phyloP scores from a whole-genome alignment of 2,888 invertebrate species.

The Deroplatys truncata region DNA sequence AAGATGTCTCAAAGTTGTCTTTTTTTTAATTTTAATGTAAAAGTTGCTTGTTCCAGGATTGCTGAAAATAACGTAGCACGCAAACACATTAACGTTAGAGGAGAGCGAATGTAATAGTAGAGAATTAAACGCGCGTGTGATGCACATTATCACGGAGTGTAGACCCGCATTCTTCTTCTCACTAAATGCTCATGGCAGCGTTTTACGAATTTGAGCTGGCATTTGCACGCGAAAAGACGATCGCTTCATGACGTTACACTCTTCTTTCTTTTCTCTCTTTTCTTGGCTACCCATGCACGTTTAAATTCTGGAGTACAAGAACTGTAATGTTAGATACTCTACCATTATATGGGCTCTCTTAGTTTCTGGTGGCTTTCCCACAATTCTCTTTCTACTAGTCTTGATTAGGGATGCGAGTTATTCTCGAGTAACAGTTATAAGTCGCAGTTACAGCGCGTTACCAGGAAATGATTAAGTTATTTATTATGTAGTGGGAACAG shows the following conservation, averaged over 20 bases:
- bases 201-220: not conserved
- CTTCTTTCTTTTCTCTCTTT: not conserved
- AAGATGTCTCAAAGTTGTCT: too few species aligned
- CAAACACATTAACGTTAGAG: not conserved
- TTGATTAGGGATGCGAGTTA: too few species aligned
- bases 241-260: not conserved
- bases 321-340: too few species aligned
- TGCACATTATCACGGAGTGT: not conserved
- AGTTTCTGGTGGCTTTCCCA: too few species aligned
- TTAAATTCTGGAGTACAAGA: too few species aligned
- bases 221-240: not conserved
- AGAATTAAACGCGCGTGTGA: not conserved
- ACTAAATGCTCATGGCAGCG: not conserved
- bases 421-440: too few species aligned
- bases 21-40: not conserved
- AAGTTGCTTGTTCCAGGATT: not conserved
- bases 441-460: too few species aligned
- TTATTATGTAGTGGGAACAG: too few species aligned
- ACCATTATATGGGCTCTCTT: too few species aligned
- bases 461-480: too few species aligned
- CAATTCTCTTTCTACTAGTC: too few species aligned
- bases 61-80: not conserved
- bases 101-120: not conserved
- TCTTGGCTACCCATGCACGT: too few species aligned
- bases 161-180: not conserved